phyloP scores from a whole-genome alignment of 2,888 invertebrate species.

The Athalia rosae region DNA sequence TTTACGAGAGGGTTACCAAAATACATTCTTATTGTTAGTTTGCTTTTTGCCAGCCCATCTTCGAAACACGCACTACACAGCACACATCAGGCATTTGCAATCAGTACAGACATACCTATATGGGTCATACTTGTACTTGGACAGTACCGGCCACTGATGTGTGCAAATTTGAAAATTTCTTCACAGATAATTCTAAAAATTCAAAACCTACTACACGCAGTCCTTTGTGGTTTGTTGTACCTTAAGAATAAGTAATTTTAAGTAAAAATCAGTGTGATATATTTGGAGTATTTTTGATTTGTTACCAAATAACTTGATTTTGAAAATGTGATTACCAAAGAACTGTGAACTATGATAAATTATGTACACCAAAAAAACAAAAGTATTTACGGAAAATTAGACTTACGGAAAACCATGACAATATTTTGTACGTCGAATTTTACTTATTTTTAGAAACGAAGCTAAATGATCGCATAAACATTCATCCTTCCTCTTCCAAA shows the following conservation, averaged over 20 bases:
- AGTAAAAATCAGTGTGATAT: slow-evolving; percentile 19
- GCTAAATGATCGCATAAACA: too few species aligned
- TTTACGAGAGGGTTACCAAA: slow-evolving; percentile 10
- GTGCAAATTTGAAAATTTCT: slow-evolving; percentile 23
- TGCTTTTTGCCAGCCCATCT: slow-evolving; percentile 48
- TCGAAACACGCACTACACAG: slow-evolving; percentile 62
- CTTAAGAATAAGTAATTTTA: not conserved
- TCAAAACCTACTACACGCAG: slow-evolving; percentile 20
- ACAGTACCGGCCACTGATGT: slow-evolving; percentile 40
- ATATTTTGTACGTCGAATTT: too few species aligned
- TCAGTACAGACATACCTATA: slow-evolving; percentile 49
- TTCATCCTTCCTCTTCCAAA: too few species aligned
- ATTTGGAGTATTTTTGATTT: slow-evolving; percentile 20
- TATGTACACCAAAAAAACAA: not conserved
- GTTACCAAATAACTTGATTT: slow-evolving; percentile 22
- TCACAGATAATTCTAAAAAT: slow-evolving; percentile 7
- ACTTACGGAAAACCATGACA: not conserved
- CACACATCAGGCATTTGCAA: slow-evolving; percentile 54
- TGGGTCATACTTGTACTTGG: slow-evolving; percentile 7
- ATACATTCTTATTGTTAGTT: not conserved
- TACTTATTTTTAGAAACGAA: too few species aligned
- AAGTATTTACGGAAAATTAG: slow-evolving; percentile 4
- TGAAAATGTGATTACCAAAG: slow-evolving; percentile 3
- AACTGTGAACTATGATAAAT: slow-evolving; percentile 24
- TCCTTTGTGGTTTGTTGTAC: slow-evolving; percentile 22